These are phyloP conservation scores for Furcifer pardalis DNA, from an alignment of 2,797 vertebrate genomes.

Conservation along the genomic window DNA sequence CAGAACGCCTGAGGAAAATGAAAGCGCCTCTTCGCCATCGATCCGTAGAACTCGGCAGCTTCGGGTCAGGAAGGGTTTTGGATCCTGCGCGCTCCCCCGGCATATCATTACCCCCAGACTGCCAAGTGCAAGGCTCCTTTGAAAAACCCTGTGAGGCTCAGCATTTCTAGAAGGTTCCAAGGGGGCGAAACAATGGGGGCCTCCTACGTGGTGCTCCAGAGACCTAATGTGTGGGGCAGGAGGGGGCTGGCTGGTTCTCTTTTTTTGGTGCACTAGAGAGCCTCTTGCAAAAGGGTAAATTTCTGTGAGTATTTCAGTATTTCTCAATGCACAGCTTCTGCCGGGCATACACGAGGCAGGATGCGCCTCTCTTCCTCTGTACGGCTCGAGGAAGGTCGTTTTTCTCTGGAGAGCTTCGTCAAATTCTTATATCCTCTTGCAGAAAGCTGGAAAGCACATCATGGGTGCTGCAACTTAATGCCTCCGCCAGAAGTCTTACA, in stretches of 20 bases:
- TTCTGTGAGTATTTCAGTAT: too few relatives aligned
- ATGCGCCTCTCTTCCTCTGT: not conserved
- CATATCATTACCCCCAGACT: conserved; percentile 64
- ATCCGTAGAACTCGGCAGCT: conserved; percentile 74
- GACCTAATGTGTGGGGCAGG: not conserved
- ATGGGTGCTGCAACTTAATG: too few relatives aligned
- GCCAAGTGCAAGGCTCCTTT: conserved; percentile 47
- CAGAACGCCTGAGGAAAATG: conserved; percentile 52
- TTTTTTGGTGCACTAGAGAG: too few relatives aligned
- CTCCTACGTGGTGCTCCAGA: fast-evolving
- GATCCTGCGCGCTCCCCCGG: conserved; percentile 55
- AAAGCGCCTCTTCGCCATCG: conserved; percentile 64
- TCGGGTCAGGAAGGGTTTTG: conserved; percentile 70
- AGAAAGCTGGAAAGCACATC: too few relatives aligned
- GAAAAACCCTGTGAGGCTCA: not conserved
- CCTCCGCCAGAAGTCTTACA: too few relatives aligned
- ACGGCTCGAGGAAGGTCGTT: too few relatives aligned
- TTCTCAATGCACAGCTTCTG: not conserved
- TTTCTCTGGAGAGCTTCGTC: too few relatives aligned
- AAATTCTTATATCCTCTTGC: too few relatives aligned
- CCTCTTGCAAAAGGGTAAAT: not conserved
- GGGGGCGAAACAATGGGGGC: not conserved
- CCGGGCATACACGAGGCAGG: not conserved
- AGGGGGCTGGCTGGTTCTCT: not conserved
- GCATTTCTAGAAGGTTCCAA: not conserved